Conservation (phyloP, 2,888 invertebrate genomes). For the Prenolepis imparis region DNA sequence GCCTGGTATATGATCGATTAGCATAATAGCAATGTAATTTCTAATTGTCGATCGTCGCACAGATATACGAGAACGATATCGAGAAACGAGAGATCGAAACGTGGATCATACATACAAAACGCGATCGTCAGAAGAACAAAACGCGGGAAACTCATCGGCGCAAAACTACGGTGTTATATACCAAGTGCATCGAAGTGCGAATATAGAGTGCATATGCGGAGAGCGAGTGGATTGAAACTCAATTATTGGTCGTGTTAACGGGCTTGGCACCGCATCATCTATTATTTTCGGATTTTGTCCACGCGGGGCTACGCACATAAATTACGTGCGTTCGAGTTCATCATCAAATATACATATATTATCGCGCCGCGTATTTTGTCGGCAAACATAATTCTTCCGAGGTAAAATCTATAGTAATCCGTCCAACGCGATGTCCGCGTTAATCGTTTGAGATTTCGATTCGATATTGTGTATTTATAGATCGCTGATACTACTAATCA, state of each 20-base stretch:
- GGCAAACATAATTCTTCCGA: constrained; percentile 34
- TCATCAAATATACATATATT: constrained; percentile 53
- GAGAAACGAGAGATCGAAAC: constrained; percentile 1
- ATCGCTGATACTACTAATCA: not conserved
- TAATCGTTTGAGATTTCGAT: constrained; percentile 17
- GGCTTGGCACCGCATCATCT: constrained; percentile 56
- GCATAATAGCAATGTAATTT: constrained; percentile 38
- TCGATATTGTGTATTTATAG: not conserved
- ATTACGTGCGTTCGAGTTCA: constrained; percentile 47
- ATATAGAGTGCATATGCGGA: not conserved
- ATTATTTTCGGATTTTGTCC: constrained; percentile 62
- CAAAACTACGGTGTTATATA: constrained; percentile 30
- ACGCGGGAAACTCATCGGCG: not conserved
- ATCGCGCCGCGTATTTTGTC: constrained; percentile 40
- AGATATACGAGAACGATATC: too few species aligned
- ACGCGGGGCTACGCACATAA: constrained; percentile 52
- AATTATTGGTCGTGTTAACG: constrained; percentile 64
- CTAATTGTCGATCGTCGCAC: constrained; percentile 31
- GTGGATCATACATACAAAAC: constrained; percentile 19
- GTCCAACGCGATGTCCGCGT: not conserved
- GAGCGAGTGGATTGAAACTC: constrained; percentile 52
- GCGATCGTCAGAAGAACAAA: constrained; percentile 24
- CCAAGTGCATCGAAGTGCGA: constrained; percentile 10
- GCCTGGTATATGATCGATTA: constrained; percentile 40
- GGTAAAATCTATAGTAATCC: constrained; percentile 35